These are phyloP conservation scores for Perizoma flavofasciatum DNA, from an alignment of 2,888 invertebrate genomes.

Conservation along the genomic window DNA sequence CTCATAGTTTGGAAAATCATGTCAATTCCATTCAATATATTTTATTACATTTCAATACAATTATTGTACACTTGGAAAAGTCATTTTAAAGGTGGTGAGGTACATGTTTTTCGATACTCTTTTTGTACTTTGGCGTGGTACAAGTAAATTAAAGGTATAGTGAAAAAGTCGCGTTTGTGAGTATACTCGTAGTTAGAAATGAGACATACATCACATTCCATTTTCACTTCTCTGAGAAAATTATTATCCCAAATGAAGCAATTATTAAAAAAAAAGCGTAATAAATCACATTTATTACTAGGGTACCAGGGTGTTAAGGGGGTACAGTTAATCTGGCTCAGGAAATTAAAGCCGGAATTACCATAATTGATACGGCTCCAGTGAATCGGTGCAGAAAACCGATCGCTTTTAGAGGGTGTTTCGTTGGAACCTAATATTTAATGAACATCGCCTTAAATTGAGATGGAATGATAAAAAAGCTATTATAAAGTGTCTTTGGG, in stretches of 20 bases:
- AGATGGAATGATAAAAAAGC: constrained; percentile 51
- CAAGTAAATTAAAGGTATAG: too few relatives aligned
- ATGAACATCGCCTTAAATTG: constrained; percentile 57
- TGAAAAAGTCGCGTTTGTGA: too few relatives aligned
- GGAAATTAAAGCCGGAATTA: constrained; percentile 82
- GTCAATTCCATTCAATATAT: too few relatives aligned
- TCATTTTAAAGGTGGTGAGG: too few relatives aligned
- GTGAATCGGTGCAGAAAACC: constrained; percentile 77
- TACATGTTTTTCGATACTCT: too few relatives aligned
- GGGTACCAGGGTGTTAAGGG: constrained; percentile 46
- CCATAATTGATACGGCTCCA: constrained; percentile 81
- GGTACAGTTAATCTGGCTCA: constrained; percentile 73
- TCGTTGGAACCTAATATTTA: constrained; percentile 55
- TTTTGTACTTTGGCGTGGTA: too few relatives aligned
- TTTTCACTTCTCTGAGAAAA: too few relatives aligned
- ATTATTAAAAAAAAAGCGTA: constrained; percentile 61
- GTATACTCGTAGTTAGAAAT: too few relatives aligned
- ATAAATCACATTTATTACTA: constrained; percentile 79
- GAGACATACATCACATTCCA: too few relatives aligned
- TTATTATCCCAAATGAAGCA: constrained; percentile 41
- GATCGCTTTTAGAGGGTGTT: constrained; percentile 63
- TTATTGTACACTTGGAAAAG: too few relatives aligned
- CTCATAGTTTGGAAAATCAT: too few relatives aligned
- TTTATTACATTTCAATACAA: too few relatives aligned
- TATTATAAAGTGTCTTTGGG: constrained; percentile 32